These are phyloP conservation scores for Mobula birostris DNA, from an alignment of 2,113 vertebrate genomes.

Conservation along the genomic window DNA sequence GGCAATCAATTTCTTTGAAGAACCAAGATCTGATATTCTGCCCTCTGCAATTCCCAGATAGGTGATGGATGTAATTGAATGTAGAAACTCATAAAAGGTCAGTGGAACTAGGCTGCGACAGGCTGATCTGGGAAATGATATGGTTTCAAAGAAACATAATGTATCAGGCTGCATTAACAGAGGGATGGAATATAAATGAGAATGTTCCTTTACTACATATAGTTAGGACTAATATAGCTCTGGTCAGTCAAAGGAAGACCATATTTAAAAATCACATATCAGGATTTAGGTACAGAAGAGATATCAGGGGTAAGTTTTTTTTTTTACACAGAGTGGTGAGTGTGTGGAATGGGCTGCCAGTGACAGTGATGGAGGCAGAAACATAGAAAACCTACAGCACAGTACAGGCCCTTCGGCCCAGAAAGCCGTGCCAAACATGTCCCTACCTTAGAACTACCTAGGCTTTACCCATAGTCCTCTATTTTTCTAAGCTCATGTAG, in stretches of 20 bases:
- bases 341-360: too few relatives aligned
- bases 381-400: too few relatives aligned
- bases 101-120: neutral
- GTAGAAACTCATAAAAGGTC: neutral
- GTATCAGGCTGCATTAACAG: neutral
- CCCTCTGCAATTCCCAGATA: neutral
- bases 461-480: too few relatives aligned
- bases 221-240: neutral
- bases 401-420: too few relatives aligned
- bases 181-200: neutral
- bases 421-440: too few relatives aligned
- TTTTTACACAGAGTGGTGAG: too few relatives aligned
- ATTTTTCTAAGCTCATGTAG: too few relatives aligned
- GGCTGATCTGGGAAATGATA: neutral
- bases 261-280: neutral
- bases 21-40: neutral
- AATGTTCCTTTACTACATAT: neutral
- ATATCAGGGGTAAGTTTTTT: too few relatives aligned
- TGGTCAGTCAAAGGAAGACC: neutral
- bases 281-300: neutral
- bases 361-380: too few relatives aligned
- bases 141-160: neutral
- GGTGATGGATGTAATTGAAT: neutral
- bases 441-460: too few relatives aligned
- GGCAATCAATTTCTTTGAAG: neutral